Conservation (phyloP, 2,113 vertebrate genomes). For the Stomatorhinus ivindoensis region DNA sequence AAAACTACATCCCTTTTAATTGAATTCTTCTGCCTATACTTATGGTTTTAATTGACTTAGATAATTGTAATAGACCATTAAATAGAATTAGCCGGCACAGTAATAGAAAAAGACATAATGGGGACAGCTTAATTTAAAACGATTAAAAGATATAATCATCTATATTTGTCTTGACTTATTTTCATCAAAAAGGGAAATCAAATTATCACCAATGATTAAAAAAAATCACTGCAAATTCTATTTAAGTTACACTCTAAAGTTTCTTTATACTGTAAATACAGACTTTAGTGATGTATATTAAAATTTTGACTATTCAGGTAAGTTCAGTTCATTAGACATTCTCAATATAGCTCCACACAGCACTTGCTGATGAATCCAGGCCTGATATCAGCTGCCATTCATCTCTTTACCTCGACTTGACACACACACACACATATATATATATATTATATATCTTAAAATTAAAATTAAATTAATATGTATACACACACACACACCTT, state of each 20-base stretch:
- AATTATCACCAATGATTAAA: neutral
- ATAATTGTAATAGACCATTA: neutral
- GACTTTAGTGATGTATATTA: neutral
- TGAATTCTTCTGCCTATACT: neutral
- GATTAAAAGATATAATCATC: neutral
- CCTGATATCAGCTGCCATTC: neutral
- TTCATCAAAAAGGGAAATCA: neutral
- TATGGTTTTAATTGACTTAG: neutral
- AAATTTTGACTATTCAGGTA: neutral
- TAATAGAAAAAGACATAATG: neutral
- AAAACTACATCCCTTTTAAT: neutral
- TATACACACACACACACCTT: neutral
- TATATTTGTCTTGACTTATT: neutral
- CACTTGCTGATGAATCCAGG: neutral
- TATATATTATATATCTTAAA: no score
- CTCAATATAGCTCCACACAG: neutral
- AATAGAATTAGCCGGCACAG: neutral
- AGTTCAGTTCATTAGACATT: neutral
- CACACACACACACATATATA: no score
- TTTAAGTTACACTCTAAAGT: neutral
- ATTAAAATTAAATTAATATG: no score
- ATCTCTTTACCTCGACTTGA: neutral
- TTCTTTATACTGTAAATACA: neutral
- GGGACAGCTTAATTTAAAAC: neutral
- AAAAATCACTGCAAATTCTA: neutral